These are phyloP conservation scores for Bimastos eiseni DNA, from an alignment of 2,888 invertebrate species.

Conservation along the genomic window DNA sequence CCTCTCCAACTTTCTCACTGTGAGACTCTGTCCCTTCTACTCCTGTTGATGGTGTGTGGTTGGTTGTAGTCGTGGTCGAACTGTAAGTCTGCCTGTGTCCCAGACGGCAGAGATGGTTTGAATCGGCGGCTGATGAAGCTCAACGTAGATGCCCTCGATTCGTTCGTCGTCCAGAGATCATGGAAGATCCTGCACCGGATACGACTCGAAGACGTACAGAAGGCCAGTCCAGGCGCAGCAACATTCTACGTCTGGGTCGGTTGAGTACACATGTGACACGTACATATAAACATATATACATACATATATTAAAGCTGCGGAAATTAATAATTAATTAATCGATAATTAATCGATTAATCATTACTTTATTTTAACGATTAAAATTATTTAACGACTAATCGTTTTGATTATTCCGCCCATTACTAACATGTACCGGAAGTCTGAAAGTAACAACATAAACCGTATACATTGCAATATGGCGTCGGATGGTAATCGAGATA, in stretches of 20 bases:
- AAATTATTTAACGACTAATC: not conserved
- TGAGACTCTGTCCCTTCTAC: too few species aligned
- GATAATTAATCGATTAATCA: too few species aligned
- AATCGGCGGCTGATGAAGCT: constrained; percentile 48
- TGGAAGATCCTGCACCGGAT: constrained; percentile 48
- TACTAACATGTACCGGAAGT: too few species aligned
- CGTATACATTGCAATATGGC: too few species aligned
- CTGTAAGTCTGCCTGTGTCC: constrained; percentile 48
- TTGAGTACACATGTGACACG: not conserved
- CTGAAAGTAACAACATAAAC: too few species aligned
- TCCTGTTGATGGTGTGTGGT: too few species aligned
- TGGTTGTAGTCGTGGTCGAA: constrained; percentile 46
- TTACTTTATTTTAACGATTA: too few species aligned
- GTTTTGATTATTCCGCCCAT: too few species aligned
- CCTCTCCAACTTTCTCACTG: not conserved
- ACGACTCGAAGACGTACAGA: constrained; percentile 48
- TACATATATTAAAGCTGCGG: too few species aligned
- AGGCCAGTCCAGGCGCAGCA: constrained; percentile 53
- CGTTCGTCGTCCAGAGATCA: constrained; percentile 46
- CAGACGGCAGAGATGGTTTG: constrained; percentile 49
- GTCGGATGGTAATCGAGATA: not conserved
- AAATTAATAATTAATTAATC: too few species aligned
- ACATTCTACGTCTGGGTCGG: constrained; percentile 56
- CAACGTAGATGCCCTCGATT: constrained; percentile 48
- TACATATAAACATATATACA: too few species aligned